phyloP scores from a whole-genome alignment of 2,797 vertebrate species.

The Artibeus jamaicensis region DNA sequence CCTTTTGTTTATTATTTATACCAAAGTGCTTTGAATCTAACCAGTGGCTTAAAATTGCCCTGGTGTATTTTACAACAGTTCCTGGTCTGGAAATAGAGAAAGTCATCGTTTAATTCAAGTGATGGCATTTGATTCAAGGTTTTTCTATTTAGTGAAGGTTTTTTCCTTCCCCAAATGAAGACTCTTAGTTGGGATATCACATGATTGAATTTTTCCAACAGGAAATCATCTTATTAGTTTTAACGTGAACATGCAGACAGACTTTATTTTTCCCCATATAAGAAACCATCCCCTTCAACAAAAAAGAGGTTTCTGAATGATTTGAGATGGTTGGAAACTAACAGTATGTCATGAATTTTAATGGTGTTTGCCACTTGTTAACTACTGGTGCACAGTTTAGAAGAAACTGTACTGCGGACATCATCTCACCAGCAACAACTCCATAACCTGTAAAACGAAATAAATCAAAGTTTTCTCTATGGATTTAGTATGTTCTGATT shows the following conservation, averaged over 20 bases:
- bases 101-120: not conserved
- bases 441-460: not conserved
- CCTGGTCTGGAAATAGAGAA: constrained; percentile 19
- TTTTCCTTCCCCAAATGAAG: not conserved
- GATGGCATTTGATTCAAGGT: not conserved
- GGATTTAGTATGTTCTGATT: not conserved
- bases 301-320: not conserved
- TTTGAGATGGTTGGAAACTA: constrained; percentile 24
- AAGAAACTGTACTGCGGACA: not conserved
- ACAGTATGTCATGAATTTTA: not conserved
- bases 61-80: not conserved
- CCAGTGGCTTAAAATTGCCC: not conserved
- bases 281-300: not conserved
- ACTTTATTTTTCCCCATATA: not conserved
- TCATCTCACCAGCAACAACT: not conserved
- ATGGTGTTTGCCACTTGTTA: not conserved
- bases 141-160: not conserved
- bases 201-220: constrained; percentile 8
- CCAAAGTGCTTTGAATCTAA: not conserved
- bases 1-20: not conserved
- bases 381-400: not conserved
- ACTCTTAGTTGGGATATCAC: not conserved
- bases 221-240: constrained; percentile 6
- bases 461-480: not conserved
- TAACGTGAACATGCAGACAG: not conserved